Base-by-base conservation (phyloP, 2,888 invertebrate genomes). In the Dexiosoma caninum region DNA sequence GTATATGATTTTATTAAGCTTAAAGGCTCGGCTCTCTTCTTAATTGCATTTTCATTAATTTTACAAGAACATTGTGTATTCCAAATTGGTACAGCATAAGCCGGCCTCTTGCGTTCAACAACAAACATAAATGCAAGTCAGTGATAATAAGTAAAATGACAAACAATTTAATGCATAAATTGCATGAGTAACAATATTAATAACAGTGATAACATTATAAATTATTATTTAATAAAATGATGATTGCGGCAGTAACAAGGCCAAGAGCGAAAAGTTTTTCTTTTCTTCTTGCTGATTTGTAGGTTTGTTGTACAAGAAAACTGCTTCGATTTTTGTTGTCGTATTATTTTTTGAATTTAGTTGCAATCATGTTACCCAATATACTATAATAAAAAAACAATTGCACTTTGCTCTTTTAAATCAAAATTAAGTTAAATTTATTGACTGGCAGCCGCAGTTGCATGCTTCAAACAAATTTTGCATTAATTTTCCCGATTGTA, bases 1-100 rank as follows among this genome's bases (percentile, higher is more conserved):
- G 49, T 35, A 51, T 55, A 37, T 71, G 64, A 78, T 42, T 37
- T 49, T 62, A 21, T 74, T 9, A 74, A 74, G 80, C 66, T 67
- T 71, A 19, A 40, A 62, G 59, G 71, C 62, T 80, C n/a, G n/a
- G n/a, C n/a, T n/a, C 32, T 78, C 9, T 16, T 66, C 40, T 70
- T 69, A 10, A 40, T 44, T 46, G 46, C 40, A 30, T 69, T 46
- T 40, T 21, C 30, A 27, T 46, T 37, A 42, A 44, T 74, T 59
- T 74, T 69, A 32, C 35, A 46, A 60, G n/a, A n/a, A n/a, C 32
- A 66, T 32, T 44, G 37, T 37, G 64, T 55, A 35, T 64, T 71
- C 19, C 49, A 67, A 67, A 40, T 66, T 55, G 57, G 69, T 69
- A 76, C 76, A 69, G 55, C 44, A 71, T 42, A 57, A 69, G 57